A percentile compares a stretch with the other conserved stretches of the same genome.
Evolutionary conservation across 2,797 vertebrate genomes (phyloP).

Genomic region (Leucoraja ocellata): DNA sequence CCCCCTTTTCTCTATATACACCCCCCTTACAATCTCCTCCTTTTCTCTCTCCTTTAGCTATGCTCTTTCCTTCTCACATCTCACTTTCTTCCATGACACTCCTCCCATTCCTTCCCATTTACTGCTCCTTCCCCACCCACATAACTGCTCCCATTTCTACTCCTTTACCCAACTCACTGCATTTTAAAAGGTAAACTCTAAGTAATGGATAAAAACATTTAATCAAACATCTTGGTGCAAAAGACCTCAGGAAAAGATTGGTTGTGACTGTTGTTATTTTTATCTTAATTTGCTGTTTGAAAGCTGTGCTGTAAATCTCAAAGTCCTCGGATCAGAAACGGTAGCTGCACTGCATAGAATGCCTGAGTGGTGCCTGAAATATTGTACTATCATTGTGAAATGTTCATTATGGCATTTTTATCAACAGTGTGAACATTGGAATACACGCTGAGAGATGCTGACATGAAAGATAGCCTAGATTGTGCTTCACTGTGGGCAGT

Average conservation of each 20-base stretch:
- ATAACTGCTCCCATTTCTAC: conserved; percentile 32
- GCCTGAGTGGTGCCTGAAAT: neutral
- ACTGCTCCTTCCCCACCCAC: conserved; percentile 36
- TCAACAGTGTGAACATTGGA: neutral
- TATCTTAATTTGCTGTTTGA: neutral
- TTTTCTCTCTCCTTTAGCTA: conserved; percentile 52
- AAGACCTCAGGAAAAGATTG: neutral
- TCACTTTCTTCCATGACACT: neutral
- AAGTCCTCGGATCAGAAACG: neutral
- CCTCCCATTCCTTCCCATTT: conserved; percentile 21
- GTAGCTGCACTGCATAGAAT: neutral
- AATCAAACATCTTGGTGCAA: neutral
- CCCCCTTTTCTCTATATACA: neutral
- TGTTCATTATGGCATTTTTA: neutral
- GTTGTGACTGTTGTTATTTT: neutral
- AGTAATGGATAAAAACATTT: neutral
- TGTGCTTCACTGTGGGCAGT: too few species aligned
- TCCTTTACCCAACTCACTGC: neutral
- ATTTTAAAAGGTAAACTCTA: neutral
- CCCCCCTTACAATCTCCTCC: neutral
- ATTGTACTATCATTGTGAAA: neutral
- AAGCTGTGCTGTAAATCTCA: neutral
- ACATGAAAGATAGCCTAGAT: neutral
- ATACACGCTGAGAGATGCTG: neutral
- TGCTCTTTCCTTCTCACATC: neutral